Evolutionary conservation across 2,797 vertebrate species (phyloP).

Genomic region (Carapus acus): DNA sequence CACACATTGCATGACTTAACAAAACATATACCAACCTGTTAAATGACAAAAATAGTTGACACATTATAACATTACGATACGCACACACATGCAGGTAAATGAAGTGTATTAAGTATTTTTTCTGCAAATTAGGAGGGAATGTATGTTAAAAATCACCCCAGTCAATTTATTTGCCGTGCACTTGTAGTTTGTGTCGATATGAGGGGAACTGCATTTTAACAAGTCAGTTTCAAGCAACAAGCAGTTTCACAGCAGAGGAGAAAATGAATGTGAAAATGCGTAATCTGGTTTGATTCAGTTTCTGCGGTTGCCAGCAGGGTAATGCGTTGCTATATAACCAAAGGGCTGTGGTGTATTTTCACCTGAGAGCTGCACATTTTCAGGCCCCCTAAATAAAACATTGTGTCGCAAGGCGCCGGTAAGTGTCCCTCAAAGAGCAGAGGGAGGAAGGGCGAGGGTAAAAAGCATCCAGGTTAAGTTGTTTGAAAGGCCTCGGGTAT

Average conservation of each 20-base stretch:
- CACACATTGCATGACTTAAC: too few relatives aligned
- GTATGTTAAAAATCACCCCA: too few relatives aligned
- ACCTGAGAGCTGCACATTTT: constrained; percentile 68
- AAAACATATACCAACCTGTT: too few relatives aligned
- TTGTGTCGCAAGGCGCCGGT: constrained; percentile 67
- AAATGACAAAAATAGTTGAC: too few relatives aligned
- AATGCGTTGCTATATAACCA: constrained; percentile 46
- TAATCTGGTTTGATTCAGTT: constrained; percentile 20
- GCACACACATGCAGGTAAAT: too few relatives aligned
- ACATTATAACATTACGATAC: too few relatives aligned
- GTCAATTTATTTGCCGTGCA: background rate
- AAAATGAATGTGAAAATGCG: constrained; percentile 9
- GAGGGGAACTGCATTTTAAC: background rate
- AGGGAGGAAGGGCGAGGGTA: constrained; percentile 65
- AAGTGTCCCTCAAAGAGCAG: constrained; percentile 70
- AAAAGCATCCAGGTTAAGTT: constrained; percentile 81
- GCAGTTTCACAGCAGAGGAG: background rate
- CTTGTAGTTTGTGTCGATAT: background rate
- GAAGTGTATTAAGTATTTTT: too few relatives aligned
- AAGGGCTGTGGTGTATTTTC: constrained; percentile 53
- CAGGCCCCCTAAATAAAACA: constrained; percentile 71
- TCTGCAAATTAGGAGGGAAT: too few relatives aligned
- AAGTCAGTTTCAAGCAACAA: background rate
- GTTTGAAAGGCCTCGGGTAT: constrained; percentile 81
- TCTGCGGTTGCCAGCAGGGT: constrained; percentile 18